Conservation (phyloP, 2,797 vertebrate genomes). For the Leucoraja ocellata region DNA sequence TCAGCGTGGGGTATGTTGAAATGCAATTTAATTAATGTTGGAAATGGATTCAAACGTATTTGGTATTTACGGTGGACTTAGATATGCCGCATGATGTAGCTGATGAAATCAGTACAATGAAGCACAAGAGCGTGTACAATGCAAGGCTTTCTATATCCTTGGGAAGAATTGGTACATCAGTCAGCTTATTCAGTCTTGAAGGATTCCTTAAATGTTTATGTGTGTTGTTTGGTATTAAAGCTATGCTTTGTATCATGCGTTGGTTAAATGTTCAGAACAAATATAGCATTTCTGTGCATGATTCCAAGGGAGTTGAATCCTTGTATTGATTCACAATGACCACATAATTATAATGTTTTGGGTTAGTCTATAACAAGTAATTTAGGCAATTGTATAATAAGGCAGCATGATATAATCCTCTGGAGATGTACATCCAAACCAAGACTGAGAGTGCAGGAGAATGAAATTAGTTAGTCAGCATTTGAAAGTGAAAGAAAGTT, state of each 20-base stretch:
- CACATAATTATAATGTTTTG: neutral
- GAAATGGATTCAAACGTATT: neutral
- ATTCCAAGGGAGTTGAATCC: neutral
- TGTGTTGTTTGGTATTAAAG: neutral
- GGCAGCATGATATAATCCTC: too few species aligned
- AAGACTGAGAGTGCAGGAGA: neutral
- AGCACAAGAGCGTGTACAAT: neutral
- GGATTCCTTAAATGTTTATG: neutral
- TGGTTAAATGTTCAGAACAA: neutral
- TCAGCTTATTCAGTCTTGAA: neutral
- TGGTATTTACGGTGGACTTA: neutral
- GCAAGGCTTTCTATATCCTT: neutral
- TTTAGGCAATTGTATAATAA: neutral
- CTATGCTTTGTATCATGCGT: neutral
- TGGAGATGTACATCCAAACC: neutral
- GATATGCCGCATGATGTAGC: neutral
- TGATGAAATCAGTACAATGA: neutral
- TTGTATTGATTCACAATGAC: neutral
- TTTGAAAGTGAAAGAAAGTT: neutral
- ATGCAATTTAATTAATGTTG: neutral
- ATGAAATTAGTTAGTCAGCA: neutral
- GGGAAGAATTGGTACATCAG: neutral
- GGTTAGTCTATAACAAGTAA: neutral
- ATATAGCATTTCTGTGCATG: neutral
- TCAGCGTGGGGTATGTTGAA: neutral